Percentiles rank a stretch among this genome's conserved stretches.
phyloP scores from a whole-genome alignment of 2,888 invertebrate genomes.

The Dicranocentrus wangi region DNA sequence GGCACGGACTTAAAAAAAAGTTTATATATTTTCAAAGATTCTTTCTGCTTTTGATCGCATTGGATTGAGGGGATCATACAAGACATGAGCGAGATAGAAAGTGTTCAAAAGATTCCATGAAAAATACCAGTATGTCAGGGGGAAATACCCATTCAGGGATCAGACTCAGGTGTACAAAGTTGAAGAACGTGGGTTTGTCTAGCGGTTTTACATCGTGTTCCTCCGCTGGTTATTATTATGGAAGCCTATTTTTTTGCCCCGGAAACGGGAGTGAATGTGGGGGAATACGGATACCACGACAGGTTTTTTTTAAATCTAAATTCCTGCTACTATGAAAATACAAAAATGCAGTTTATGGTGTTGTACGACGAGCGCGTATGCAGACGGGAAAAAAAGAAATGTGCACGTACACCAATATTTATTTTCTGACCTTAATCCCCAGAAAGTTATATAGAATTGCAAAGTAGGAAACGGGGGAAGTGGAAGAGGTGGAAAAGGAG shows the following conservation, averaged over 20 bases:
- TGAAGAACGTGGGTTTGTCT: neutral
- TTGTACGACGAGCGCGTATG: too few relatives aligned
- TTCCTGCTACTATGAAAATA: neutral
- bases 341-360: neutral
- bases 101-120: conserved; percentile 1
- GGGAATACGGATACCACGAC: too few relatives aligned
- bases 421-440: conserved; percentile 32
- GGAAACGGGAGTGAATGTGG: too few relatives aligned
- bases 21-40: neutral
- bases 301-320: too few relatives aligned
- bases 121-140: neutral
- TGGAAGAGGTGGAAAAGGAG: neutral
- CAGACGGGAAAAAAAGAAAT: too few relatives aligned
- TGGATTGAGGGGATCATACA: neutral
- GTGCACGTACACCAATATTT: conserved; percentile 21
- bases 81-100: neutral
- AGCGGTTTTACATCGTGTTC: neutral
- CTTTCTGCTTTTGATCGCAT: neutral
- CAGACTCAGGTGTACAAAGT: conserved; percentile 17
- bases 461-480: neutral
- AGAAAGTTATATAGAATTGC: conserved; percentile 25
- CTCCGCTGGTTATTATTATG: neutral
- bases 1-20: neutral
- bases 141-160: conserved; percentile 9
- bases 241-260: too few relatives aligned